Conservation (phyloP, 2,113 vertebrate genomes). For the Labeo rohita region DNA sequence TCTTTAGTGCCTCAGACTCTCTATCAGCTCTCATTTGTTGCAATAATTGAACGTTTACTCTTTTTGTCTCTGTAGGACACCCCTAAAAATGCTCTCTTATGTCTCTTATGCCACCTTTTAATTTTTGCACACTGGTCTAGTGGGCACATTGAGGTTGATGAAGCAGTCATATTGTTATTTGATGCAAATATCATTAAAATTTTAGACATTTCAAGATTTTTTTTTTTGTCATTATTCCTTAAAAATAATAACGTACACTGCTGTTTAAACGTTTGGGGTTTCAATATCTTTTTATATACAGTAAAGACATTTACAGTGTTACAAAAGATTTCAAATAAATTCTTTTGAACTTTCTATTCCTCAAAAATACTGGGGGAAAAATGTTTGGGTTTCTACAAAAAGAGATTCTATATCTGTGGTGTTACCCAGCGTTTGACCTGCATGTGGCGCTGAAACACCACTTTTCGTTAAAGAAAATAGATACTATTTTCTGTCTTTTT, state of each 20-base stretch:
- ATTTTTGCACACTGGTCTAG: constrained; percentile 43
- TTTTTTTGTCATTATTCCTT: background rate
- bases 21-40: background rate
- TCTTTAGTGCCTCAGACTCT: background rate
- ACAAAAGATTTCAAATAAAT: background rate
- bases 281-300: background rate
- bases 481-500: background rate
- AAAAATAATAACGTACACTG: background rate
- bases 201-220: background rate
- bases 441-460: constrained; percentile 6
- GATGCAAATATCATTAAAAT: constrained; percentile 43
- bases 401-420: background rate
- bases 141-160: constrained; percentile 32
- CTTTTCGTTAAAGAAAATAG: background rate
- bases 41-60: background rate
- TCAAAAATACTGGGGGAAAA: background rate
- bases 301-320: background rate
- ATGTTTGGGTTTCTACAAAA: background rate
- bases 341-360: background rate
- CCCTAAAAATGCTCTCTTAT: background rate
- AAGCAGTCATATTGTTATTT: constrained; percentile 41
- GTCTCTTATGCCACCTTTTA: constrained; percentile 2
- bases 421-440: background rate
- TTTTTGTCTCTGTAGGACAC: background rate
- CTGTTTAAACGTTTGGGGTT: background rate